Evolutionary conservation across 2,888 invertebrate species (phyloP), one percentile per base, ranked within the genome.

Genomic region (Brachyopa scutellaris): DNA sequence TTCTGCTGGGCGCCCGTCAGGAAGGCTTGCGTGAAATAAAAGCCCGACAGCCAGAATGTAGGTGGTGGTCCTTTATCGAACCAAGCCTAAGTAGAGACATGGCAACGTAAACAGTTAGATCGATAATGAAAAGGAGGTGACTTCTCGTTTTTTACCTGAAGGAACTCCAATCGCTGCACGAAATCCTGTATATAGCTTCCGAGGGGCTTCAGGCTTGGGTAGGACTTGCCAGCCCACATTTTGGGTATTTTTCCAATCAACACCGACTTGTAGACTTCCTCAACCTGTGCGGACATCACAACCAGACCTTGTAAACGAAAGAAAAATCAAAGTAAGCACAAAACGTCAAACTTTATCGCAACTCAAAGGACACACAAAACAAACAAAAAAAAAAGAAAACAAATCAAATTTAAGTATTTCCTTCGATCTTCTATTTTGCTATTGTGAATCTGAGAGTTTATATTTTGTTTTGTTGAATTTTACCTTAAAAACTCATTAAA

Each of bases 1-100:
- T 97, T 98, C 91, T 98, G 98, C 88, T 96, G 95, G 11, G 95
- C 96, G 3, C 97, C 97, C 2, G 98, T 98, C 53, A 98, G 92
- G 91, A 98, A 98, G 1, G 98, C 97, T 91, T 98, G 98, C 0
- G 98, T 97, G 90, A 98, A 98, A 91, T 94, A 98, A 91, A 98
- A 98, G 0, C 97, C 98, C 0, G 97, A 95, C 31, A 98, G 88
- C 98, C 98, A 98, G 90, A 95, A 98, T 42, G 95, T 93, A 0
- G 91, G 84, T 0, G 98, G 98, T 2, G 96, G 95, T 0, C 97
- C 97, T 66, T 93, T 88, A 17, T 95, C 93, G 88, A 93, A 96
- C 98, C 98, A 98, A 87, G 86, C 80, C 90, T 89, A 45, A 67
- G 31, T 5, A n/a, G 13, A 6, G 3, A 23, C 42, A 31, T 66